These are phyloP conservation scores for Aptenodytes forsteri DNA, from an alignment of 2,113 vertebrate genomes.

Conservation along the genomic window DNA sequence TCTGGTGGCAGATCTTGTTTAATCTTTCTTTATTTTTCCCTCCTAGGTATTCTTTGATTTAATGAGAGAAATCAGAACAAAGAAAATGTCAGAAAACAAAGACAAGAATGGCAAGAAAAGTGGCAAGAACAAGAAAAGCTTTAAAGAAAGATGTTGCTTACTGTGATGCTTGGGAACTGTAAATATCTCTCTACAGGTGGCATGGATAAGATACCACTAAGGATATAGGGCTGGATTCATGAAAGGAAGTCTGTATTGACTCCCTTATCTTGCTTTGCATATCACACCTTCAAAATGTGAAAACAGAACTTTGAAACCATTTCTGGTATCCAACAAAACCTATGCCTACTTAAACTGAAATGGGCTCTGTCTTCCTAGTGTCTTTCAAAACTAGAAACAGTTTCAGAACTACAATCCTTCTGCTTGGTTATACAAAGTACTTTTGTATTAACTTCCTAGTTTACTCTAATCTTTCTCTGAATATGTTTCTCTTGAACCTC, in stretches of 20 bases:
- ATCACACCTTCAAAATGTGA: constrained; percentile 63
- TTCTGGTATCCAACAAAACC: constrained; percentile 38
- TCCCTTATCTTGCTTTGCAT: constrained; percentile 47
- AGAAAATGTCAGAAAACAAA: constrained; percentile 96
- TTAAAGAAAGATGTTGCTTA: constrained; percentile 90
- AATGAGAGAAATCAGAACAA: constrained; percentile 94
- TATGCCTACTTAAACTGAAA: constrained; percentile 10
- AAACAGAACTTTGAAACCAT: constrained; percentile 36
- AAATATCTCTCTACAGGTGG: constrained; percentile 23
- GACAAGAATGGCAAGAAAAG: constrained; percentile 94
- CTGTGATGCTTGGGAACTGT: constrained; percentile 78
- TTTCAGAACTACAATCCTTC: constrained; percentile 19
- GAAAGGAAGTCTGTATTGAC: constrained; percentile 40
- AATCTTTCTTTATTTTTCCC: background rate
- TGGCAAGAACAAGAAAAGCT: constrained; percentile 93
- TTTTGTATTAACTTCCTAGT: background rate
- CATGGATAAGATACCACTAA: constrained; percentile 24
- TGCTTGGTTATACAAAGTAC: constrained; percentile 14
- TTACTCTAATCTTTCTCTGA: background rate
- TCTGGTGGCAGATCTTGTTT: background rate
- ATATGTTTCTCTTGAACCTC: constrained; percentile 25
- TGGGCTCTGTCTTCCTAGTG: background rate
- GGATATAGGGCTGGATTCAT: constrained; percentile 49
- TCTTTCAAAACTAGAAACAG: constrained; percentile 14
- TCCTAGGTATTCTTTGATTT: constrained; percentile 95